These are phyloP conservation scores for Samia ricini DNA, from an alignment of 1,140 invertebrate genomes.

Conservation along the genomic window DNA sequence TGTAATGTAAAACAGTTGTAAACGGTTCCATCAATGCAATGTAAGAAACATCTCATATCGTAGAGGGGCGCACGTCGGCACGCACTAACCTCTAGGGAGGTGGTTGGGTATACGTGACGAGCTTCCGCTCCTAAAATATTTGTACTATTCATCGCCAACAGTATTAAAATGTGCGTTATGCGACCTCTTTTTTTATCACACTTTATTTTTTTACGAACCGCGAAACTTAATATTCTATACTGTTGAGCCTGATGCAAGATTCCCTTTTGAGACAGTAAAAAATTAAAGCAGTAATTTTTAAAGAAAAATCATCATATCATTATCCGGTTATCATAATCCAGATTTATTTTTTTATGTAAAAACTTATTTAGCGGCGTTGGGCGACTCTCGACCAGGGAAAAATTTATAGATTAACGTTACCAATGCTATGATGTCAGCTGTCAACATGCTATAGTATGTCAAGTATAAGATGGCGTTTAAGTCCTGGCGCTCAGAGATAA, in stretches of 20 bases:
- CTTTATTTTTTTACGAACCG: constrained; percentile 20
- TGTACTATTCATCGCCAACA: constrained; percentile 63
- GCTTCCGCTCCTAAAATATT: constrained; percentile 61
- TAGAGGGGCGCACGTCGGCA: constrained; percentile 50
- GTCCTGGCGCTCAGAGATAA: no score
- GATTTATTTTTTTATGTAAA: no score
- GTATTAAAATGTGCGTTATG: constrained; percentile 58
- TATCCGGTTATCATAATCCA: no score
- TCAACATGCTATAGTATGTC: no score
- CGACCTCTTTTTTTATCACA: constrained; percentile 39
- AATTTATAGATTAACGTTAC: no score
- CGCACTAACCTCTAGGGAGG: constrained; percentile 52
- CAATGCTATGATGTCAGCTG: no score
- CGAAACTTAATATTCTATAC: neutral
- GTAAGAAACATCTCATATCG: constrained; percentile 55
- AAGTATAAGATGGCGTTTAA: no score
- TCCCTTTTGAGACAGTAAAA: neutral
- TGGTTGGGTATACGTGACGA: constrained; percentile 51
- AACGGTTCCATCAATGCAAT: neutral
- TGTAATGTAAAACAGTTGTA: neutral
- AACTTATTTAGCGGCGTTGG: no score
- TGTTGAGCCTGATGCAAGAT: neutral
- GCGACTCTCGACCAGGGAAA: no score
- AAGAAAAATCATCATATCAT: no score
- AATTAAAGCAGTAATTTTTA: no score